Base-by-base conservation (phyloP, 2,888 invertebrate species). In the Mimumesa dahlbomi region DNA sequence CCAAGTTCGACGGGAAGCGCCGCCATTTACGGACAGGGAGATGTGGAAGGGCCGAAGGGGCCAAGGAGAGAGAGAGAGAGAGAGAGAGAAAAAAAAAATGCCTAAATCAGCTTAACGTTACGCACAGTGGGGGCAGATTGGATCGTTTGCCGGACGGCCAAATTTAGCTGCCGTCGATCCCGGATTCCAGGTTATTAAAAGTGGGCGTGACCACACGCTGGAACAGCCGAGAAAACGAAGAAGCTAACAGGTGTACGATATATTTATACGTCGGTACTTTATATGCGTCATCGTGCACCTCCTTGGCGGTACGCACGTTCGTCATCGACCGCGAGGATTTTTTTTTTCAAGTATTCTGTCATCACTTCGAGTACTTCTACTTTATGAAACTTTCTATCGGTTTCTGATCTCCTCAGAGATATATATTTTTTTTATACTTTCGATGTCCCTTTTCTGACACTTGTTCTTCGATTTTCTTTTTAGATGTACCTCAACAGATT, bases 181-280 rank as follows among this genome's bases (percentile, higher is more conserved):
- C 79, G 83, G 81, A 88, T 88, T 89, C 87, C 87, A 87, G 87
- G 81, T 88, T 89, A 87, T 88, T 88, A 88, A 85, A 87, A 87
- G 86, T 87, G 65, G 85, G 86, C 84, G 85, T 75, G 80, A 81
- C 42, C 48, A 64, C 18, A 49, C 22, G 58, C 81, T 81, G 80
- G 83, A 81, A 73, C 73, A 77, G 59, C 67, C 59, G 71, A 72
- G 72, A 71, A 75, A 77, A 80, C 71, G 78, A 76, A 76, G 61
- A 68, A 74, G 75, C 70, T 81, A 85, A 86, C 88, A 88, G 87
- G 87, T 89, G 88, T 85, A 82, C 77, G 75, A 77, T 82, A 76
- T 86, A 88, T 89, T 88, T 87, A 88, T 88, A 87, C 73, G 69
- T 62, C 13, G 71, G 56, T 69, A 69, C 63, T 66, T n/a, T 56